phyloP scores from a whole-genome alignment of 2,888 invertebrate genomes.

The Doris montereyensis region DNA sequence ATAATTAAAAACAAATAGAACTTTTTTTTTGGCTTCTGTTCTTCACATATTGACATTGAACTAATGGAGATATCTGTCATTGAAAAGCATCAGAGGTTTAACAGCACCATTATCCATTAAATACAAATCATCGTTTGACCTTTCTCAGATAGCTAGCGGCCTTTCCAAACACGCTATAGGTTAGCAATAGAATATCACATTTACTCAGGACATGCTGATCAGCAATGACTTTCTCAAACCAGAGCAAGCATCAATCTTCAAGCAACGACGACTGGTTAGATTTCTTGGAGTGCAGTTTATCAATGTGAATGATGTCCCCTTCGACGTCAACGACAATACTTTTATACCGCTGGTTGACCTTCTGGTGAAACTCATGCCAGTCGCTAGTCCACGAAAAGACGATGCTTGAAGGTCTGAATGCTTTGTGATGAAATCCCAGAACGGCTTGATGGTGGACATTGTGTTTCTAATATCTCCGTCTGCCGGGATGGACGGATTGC shows the following conservation, averaged over 20 bases:
- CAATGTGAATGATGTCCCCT: slow-evolving; percentile 52
- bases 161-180: slow-evolving; percentile 51
- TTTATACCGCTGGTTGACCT: slow-evolving; percentile 44
- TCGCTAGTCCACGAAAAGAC: slow-evolving; percentile 51
- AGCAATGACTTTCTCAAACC: slow-evolving; percentile 49
- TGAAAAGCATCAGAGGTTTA: slow-evolving; percentile 44
- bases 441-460: slow-evolving; percentile 40
- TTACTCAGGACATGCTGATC: slow-evolving; percentile 48
- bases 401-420: slow-evolving; percentile 45
- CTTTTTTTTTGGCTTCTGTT: too few species aligned
- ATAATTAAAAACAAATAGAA: too few species aligned
- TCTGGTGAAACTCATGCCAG: slow-evolving; percentile 44
- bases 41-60: too few species aligned
- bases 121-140: slow-evolving; percentile 46
- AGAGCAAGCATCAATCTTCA: background rate
- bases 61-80: too few species aligned
- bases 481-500: slow-evolving; percentile 49
- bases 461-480: slow-evolving; percentile 47
- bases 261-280: too few species aligned
- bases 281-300: slow-evolving; percentile 30
- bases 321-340: slow-evolving; percentile 41
- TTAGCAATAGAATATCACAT: slow-evolving; percentile 49
- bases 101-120: slow-evolving; percentile 45
- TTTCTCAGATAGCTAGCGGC: slow-evolving; percentile 47
- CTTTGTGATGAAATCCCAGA: slow-evolving; percentile 49